Evolutionary conservation across 1,140 invertebrate species (phyloP), one percentile per base, ranked within the genome.

Genomic region (Radopholus similis): DNA sequence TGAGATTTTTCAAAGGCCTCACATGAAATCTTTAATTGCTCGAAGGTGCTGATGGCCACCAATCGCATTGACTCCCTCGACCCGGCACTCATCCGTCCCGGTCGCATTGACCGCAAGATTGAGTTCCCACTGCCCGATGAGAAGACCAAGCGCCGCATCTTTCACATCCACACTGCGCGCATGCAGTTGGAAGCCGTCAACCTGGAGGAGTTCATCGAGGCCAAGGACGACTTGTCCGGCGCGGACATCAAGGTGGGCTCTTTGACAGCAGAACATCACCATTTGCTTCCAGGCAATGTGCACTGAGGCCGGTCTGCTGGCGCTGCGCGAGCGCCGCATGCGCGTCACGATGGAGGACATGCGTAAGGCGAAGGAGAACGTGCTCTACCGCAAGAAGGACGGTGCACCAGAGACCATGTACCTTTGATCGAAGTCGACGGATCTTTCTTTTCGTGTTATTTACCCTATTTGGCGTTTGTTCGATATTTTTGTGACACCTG

Each of bases 341-440:
- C 97, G 97, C 85, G 96, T 99, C 13, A 98, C 93, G 32, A 97
- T 94, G 86, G 95, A 99, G 84, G 95, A 99, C 84, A 98, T 99
- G 83, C 92, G 92, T 82, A 98, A 99, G 83, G 95, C 95, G 0
- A 99, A 98, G 84, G 95, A 99, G 84, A 99, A 94, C 86, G 95
- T 99, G 54, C 86, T 99, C 15, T 99, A 98, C 84, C 88, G 95
- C 26, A 99, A 99, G 87, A 97, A 98, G 83, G 95, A 99, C 87
- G 94, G 95, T 68, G 96, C 94, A 53, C 95, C 95, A 6, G 95
- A 99, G 86, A 94, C 95, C 78, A 87, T 99, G 30, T 99, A 99
- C 87, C 88, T 99, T 82, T 98, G 93, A 82, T 42, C n/a, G n/a
- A n/a, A n/a, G n/a, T n/a, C n/a, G n/a, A n/a, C n/a, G n/a, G n/a